Percentiles rank a stretch among this genome's conserved stretches.
These are phyloP conservation scores for Urophycis tenuis DNA, from an alignment of 2,797 vertebrate genomes.

Conservation along the genomic window DNA sequence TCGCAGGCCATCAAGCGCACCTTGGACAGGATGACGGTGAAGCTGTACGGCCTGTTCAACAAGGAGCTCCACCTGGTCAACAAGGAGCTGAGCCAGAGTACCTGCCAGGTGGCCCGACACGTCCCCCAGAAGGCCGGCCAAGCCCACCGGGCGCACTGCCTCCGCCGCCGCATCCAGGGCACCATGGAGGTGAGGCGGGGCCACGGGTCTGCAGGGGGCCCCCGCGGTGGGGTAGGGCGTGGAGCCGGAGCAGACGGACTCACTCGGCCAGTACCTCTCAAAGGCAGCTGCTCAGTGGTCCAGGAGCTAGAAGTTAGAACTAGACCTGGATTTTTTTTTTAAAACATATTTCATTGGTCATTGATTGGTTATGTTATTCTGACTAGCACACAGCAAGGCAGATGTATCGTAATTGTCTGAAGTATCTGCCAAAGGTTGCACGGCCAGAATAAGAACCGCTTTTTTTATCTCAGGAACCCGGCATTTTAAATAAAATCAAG, in stretches of 20 bases:
- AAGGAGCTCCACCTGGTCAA: conserved; percentile 68
- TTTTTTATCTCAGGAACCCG: not conserved
- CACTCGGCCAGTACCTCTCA: too few species aligned
- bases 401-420: not conserved
- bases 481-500: conserved; percentile 10
- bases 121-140: conserved; percentile 68
- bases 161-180: conserved; percentile 64
- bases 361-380: not conserved
- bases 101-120: conserved; percentile 47
- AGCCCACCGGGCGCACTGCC: conserved; percentile 61
- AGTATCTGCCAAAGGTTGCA: not conserved
- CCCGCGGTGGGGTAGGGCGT: not conserved
- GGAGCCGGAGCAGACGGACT: not conserved
- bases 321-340: not conserved
- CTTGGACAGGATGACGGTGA: conserved; percentile 64
- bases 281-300: not conserved
- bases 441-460: not conserved
- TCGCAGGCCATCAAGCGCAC: conserved; percentile 68
- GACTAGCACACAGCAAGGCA: not conserved
- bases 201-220: not conserved
- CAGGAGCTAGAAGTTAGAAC: not conserved
- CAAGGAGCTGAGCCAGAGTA: conserved; percentile 55
- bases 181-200: conserved; percentile 68
- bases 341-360: not conserved
- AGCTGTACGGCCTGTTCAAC: conserved; percentile 63